Conservation (phyloP, 2,797 vertebrate genomes). For the Cyclura pinguis region DNA sequence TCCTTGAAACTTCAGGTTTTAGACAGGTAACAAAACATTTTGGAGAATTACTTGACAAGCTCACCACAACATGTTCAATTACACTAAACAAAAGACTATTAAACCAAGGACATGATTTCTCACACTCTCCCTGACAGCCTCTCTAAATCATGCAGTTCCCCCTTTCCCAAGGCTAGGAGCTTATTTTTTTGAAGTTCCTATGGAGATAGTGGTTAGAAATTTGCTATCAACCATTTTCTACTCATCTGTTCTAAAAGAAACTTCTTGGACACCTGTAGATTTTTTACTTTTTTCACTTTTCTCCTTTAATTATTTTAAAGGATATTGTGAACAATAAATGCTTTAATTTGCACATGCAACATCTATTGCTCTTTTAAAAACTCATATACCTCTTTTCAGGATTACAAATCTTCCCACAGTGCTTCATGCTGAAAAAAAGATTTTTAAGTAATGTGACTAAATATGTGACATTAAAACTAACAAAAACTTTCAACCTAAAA, state of each 20-base stretch:
- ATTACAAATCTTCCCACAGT: background rate
- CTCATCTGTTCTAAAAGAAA: too few relatives aligned
- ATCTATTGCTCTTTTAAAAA: background rate
- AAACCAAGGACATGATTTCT: background rate
- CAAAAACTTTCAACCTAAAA: background rate
- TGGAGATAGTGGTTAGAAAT: background rate
- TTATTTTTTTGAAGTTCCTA: background rate
- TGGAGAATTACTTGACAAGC: background rate
- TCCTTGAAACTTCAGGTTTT: background rate
- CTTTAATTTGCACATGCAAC: background rate
- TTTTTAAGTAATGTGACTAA: background rate
- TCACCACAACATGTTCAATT: background rate
- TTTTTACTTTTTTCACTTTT: background rate
- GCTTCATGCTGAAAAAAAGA: background rate
- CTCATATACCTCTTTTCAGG: too few relatives aligned
- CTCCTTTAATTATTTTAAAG: background rate
- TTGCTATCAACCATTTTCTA: too few relatives aligned
- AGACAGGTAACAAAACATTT: background rate
- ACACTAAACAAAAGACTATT: background rate
- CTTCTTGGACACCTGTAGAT: background rate
- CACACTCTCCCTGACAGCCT: background rate
- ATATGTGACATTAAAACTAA: background rate
- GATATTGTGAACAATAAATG: background rate
- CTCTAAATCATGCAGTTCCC: background rate
- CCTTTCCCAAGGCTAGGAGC: background rate